Conservation (phyloP, 2,113 vertebrate genomes). For the Callipepla californica region DNA sequence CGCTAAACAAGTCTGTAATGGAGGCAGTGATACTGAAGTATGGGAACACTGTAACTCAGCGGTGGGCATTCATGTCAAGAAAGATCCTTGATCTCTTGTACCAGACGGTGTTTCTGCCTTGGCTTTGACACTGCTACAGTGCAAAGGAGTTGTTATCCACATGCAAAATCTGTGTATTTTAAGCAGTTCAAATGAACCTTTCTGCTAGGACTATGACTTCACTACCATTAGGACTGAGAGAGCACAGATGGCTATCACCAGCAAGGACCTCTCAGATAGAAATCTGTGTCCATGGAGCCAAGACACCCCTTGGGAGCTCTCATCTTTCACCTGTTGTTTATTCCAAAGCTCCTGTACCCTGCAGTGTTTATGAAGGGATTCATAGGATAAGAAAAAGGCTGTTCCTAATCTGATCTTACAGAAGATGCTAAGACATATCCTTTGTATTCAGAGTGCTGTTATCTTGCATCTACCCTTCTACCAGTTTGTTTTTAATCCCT, state of each 20-base stretch:
- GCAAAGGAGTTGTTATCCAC: background rate
- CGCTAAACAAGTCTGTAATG: background rate
- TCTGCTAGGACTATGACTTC: background rate
- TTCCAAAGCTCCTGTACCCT: background rate
- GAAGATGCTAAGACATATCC: background rate
- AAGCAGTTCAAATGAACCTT: background rate
- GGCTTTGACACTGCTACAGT: background rate
- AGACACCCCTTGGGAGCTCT: background rate
- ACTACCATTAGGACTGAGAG: background rate
- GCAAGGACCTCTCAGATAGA: background rate
- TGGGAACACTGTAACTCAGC: background rate
- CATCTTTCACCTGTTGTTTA: background rate
- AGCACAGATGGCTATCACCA: background rate
- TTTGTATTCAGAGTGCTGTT: background rate
- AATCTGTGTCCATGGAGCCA: background rate
- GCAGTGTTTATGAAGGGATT: background rate
- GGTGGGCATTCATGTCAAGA: accelerated
- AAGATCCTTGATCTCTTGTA: background rate
- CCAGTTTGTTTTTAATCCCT: background rate
- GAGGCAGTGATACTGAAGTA: background rate
- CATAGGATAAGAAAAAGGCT: background rate
- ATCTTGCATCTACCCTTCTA: no score
- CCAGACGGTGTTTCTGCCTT: background rate
- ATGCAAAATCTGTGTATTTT: background rate
- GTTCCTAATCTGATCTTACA: background rate